Evolutionary conservation across 2,888 invertebrate genomes (phyloP), one percentile per base, ranked within the genome.

Genomic region (Dione vanillae): DNA sequence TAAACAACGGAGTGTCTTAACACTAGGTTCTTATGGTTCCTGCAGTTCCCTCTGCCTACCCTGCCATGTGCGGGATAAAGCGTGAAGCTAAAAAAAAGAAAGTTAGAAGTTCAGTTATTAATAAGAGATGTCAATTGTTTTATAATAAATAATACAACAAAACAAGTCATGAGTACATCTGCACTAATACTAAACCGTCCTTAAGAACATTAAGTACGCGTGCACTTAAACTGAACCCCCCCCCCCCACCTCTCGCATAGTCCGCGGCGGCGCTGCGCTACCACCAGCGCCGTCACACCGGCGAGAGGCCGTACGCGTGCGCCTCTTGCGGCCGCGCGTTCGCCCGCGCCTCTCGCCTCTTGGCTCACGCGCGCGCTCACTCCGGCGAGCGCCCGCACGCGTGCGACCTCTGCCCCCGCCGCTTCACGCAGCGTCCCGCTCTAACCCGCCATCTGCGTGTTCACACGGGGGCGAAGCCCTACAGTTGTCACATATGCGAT

Each of bases 361-460:
- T 81, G 0, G 82, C 88, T 9, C 85, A 89, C 80, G 72, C 77
- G 2, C 79, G 89, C 2, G 83, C 81, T n/a, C 85, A 87, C 78
- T 82, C 83, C 0, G 93, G 92, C 11, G 91, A 91, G 76, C 79
- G 86, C 10, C 93, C 93, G 0, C 93, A 91, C 80, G 74, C 77
- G 40, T 94, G 94, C 75, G 74, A 77, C 0, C 76, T 78, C 0
- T 94, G 94, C 74, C 40, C 47, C 19, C 47, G 49, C 56, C 45
- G 43, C 52, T 54, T 41, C 52, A 58, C 65, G 27, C 54, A 56
- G 40, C 58, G 67, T 49, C 40, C 65, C 27, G 87, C 92, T 0
- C 81, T 93, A 3, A 92, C 89, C 69, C 78, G 92, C 73, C 95
- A 95, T 71, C 90, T 90, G 78, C 41, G 72, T 61, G 88, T 91